Conservation (phyloP, 2,797 vertebrate species). For the Valencia hispanica region DNA sequence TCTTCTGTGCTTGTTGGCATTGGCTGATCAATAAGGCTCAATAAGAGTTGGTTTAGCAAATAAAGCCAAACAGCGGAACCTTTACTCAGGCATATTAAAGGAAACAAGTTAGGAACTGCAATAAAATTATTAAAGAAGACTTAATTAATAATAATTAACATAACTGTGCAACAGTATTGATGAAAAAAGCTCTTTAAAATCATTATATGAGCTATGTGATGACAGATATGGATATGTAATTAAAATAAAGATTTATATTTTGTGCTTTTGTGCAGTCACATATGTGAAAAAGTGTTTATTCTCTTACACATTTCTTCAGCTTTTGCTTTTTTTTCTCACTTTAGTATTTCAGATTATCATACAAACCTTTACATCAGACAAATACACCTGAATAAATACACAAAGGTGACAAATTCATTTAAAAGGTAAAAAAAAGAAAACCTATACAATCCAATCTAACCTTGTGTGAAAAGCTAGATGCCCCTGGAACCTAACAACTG, state of each 20-base stretch:
- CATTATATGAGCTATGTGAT: not conserved
- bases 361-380: not conserved
- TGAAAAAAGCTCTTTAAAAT: not conserved
- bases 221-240: not conserved
- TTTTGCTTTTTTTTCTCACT: not conserved
- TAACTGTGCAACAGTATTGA: too few relatives aligned
- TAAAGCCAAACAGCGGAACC: constrained; percentile 38
- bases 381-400: not conserved
- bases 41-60: constrained; percentile 48
- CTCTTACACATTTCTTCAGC: not conserved
- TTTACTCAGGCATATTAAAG: constrained; percentile 16
- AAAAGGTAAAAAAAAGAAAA: not conserved
- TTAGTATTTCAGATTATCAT: not conserved
- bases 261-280: not conserved
- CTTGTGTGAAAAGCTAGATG: not conserved
- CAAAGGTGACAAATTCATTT: not conserved
- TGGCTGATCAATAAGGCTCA: constrained; percentile 46
- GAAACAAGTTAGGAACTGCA: constrained; percentile 11
- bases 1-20: constrained; percentile 55
- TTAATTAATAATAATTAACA: not conserved
- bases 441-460: not conserved
- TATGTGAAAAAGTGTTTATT: not conserved
- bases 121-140: not conserved
- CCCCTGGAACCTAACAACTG: not conserved
- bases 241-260: not conserved